Evolutionary conservation across 2,113 vertebrate genomes (phyloP).

Genomic region (Limanda limanda): DNA sequence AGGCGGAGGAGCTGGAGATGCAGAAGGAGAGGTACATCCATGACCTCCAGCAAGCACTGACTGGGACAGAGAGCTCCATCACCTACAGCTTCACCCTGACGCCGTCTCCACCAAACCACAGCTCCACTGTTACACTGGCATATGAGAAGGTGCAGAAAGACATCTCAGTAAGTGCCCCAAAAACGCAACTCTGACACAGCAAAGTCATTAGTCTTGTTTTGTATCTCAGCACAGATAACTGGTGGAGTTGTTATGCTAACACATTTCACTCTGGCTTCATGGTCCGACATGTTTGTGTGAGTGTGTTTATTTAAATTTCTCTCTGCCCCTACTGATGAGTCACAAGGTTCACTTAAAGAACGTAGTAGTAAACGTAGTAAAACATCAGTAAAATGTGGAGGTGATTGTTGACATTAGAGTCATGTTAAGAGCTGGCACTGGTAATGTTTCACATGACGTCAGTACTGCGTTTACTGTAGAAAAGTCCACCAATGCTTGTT

Average conservation of each 20-base stretch:
- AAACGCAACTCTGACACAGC: neutral
- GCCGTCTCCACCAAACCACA: conserved; percentile 46
- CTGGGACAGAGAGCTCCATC: conserved; percentile 56
- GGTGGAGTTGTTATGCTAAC: neutral
- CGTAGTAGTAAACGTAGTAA: neutral
- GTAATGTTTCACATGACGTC: conserved; percentile 13
- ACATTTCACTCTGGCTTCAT: too few relatives aligned
- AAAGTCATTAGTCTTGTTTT: too few relatives aligned
- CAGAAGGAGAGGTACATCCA: conserved; percentile 85
- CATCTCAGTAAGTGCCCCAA: conserved; percentile 88
- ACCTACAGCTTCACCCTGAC: conserved; percentile 87
- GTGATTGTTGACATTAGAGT: neutral
- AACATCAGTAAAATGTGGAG: neutral
- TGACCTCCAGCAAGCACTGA: conserved; percentile 88
- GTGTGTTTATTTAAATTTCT: conserved; percentile 18
- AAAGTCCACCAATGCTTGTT: neutral
- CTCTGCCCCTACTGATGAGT: neutral
- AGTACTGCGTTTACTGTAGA: neutral
- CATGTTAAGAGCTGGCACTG: neutral
- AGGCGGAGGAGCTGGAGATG: conserved; percentile 94
- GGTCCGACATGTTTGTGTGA: neutral
- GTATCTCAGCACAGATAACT: neutral
- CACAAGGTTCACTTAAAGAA: neutral
- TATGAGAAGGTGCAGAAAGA: conserved; percentile 92
- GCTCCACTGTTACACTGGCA: conserved; percentile 77